Conservation (phyloP, 2,888 invertebrate genomes). For the Trissolcus brochymenae region DNA sequence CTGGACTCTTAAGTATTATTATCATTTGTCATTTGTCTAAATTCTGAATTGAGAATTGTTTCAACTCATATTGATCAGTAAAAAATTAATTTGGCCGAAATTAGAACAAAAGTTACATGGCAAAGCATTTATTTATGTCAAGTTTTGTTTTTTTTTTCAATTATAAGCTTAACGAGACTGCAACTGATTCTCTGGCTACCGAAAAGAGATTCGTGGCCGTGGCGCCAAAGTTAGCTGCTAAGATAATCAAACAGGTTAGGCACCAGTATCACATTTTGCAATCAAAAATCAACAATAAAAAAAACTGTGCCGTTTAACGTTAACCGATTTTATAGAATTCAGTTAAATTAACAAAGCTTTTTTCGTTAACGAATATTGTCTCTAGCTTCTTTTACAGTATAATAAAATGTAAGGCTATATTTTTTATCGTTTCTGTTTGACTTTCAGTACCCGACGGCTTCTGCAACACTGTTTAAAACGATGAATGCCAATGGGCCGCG, state of each 20-base stretch:
- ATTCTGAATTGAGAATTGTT: no score
- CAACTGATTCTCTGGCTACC: slow-evolving; percentile 19
- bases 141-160: slow-evolving; percentile 14
- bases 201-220: slow-evolving; percentile 48
- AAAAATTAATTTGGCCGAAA: no score
- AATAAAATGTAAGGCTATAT: no score
- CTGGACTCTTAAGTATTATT: no score
- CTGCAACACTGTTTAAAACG: slow-evolving; percentile 69
- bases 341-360: not conserved
- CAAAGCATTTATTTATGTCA: slow-evolving; percentile 6
- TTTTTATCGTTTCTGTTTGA: not conserved
- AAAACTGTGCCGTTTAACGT: no score
- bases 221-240: slow-evolving; percentile 51
- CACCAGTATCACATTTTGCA: no score
- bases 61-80: no score
- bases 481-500: slow-evolving; percentile 73
- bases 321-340: no score
- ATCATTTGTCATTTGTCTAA: no score
- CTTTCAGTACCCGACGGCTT: slow-evolving; percentile 68
- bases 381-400: no score
- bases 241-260: slow-evolving; percentile 59
- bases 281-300: no score
- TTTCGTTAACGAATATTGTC: not conserved
- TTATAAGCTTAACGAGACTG: slow-evolving; percentile 36
- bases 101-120: no score